These are phyloP conservation scores for Lycaon pictus DNA, from an alignment of 2,113 vertebrate genomes.

Conservation along the genomic window DNA sequence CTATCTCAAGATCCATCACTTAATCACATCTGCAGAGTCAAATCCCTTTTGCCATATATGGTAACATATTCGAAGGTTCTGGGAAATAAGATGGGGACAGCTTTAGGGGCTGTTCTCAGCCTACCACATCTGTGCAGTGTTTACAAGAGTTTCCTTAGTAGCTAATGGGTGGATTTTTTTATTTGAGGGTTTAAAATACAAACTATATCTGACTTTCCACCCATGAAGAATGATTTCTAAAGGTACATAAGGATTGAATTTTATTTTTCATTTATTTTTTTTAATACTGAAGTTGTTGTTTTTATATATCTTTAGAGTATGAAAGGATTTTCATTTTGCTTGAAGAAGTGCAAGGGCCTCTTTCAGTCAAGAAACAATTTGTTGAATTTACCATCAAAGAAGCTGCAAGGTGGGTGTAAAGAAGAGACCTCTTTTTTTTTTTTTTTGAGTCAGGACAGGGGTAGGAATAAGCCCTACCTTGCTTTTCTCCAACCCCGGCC, in stretches of 20 bases:
- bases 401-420: conserved; percentile 93
- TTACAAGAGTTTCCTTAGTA: background rate
- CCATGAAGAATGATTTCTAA: conserved; percentile 5
- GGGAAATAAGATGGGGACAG: background rate
- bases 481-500: conserved; percentile 2
- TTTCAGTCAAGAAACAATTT: conserved; percentile 94
- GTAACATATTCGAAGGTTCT: background rate
- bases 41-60: background rate
- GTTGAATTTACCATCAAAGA: conserved; percentile 98
- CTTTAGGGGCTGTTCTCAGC: background rate
- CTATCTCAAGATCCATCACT: conserved; percentile 16
- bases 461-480: background rate
- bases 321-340: conserved; percentile 94
- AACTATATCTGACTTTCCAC: background rate
- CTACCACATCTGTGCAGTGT: background rate
- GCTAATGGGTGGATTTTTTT: background rate
- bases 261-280: conserved; percentile 41
- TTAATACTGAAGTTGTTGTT: background rate
- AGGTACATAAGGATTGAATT: background rate
- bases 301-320: conserved; percentile 89
- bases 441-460: background rate
- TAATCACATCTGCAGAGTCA: conserved; percentile 38
- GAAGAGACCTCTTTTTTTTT: background rate
- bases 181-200: conserved; percentile 40
- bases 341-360: conserved; percentile 95